Percentiles rank a stretch among this genome's conserved stretches.
Conservation (phyloP, 2,113 vertebrate species). For the Pongo abelii region DNA sequence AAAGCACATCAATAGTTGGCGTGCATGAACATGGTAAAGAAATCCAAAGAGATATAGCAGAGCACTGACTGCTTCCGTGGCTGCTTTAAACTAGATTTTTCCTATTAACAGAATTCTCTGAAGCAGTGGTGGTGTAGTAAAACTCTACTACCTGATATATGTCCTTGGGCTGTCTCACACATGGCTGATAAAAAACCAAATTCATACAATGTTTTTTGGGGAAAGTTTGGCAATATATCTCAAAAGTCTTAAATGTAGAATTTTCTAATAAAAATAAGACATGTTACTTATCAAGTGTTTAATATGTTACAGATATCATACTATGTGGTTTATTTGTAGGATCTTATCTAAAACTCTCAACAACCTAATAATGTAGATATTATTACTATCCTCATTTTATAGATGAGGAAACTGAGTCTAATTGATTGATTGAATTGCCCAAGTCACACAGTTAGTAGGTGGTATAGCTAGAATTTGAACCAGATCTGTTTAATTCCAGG, state of each 20-base stretch:
- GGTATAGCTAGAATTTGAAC: background rate
- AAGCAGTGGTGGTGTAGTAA: background rate
- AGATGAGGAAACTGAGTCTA: background rate
- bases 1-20: background rate
- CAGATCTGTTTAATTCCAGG: background rate
- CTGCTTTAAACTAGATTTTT: background rate
- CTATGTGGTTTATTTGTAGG: background rate
- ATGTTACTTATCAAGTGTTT: background rate
- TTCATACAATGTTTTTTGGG: background rate
- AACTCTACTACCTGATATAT: background rate
- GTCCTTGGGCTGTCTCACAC: background rate
- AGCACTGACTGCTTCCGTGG: background rate
- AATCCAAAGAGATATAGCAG: background rate
- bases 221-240: background rate
- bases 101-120: background rate
- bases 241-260: background rate
- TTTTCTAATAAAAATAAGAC: background rate
- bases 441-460: background rate
- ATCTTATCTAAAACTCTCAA: background rate
- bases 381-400: background rate
- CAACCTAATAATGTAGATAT: background rate
- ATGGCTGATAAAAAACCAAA: background rate
- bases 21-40: background rate
- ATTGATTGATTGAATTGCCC: background rate
- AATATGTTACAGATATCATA: background rate